Evolutionary conservation across 2,888 invertebrate genomes (phyloP), one percentile per base, ranked within the genome.

Genomic region (Drosophila formosana): DNA sequence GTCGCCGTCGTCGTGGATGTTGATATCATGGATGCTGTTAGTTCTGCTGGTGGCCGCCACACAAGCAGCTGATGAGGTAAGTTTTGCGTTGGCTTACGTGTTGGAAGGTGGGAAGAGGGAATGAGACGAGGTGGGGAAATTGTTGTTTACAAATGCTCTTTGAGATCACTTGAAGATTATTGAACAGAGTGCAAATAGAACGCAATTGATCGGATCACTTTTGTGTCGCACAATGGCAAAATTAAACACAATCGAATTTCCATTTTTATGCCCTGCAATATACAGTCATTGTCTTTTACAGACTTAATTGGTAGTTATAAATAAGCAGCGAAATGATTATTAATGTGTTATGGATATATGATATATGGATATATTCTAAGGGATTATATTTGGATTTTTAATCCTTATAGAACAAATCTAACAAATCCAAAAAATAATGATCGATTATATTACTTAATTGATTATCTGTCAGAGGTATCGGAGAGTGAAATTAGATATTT

Each of bases 61-160:
- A 78, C 83, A 83, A 66, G 86, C 86, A 69, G 75, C 78, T 80
- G 86, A 83, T 73, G 86, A 83, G 83, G 83, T 83, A 79, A 86
- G 81, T 72, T n/a, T 13, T 39, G 34, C 11, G 7, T 13, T 39
- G 39, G 13, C 3, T 7, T 7, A 13, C 5, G 39, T 13, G 13
- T 2, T 18, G 18, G 3, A 46, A 37, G 4, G 25, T 63, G 11
- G 41, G 18, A 13, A 28, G 9, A 25, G 18, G 18, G 18, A 18
- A 18, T 1, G 1, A 18, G 18, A 18, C 18, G 18, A 13, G 2
- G 18, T 9, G 9, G 9, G 8, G 9, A 56, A 9, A 2, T 6
- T 3, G 37, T n/a, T 34, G 39, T 5, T 23, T 6, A 30, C 30
- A 30, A 43, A 30, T 23, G 26, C 11, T 41, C n/a, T 9, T 47